Percentiles rank a stretch among this genome's conserved stretches.
These are phyloP conservation scores for Phoenicopterus ruber DNA, from an alignment of 2,113 vertebrate species.

Conservation along the genomic window DNA sequence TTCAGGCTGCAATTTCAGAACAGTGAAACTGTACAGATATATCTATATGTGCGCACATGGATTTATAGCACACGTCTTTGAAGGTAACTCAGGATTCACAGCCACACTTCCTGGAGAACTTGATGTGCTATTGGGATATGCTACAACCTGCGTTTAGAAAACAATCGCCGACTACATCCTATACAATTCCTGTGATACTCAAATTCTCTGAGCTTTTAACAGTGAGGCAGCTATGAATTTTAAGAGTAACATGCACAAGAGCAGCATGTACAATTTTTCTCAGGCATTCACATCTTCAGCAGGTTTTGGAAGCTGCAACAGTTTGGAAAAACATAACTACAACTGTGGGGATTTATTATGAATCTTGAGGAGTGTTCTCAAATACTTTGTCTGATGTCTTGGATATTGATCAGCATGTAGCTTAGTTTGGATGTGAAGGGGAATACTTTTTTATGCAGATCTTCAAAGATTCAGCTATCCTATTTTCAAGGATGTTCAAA, in stretches of 20 bases:
- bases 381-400: neutral
- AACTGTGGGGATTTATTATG: neutral
- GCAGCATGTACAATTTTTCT: neutral
- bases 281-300: neutral
- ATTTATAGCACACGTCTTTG: neutral
- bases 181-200: neutral
- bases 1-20: neutral
- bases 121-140: neutral
- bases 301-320: neutral
- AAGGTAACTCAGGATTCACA: neutral
- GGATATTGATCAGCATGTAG: neutral
- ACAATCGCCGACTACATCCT: neutral
- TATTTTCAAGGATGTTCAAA: neutral
- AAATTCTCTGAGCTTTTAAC: constrained; percentile 4
- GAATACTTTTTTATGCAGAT: neutral
- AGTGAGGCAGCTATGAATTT: neutral
- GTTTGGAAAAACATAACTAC: neutral
- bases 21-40: neutral
- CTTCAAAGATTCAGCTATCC: neutral
- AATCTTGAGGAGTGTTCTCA: neutral
- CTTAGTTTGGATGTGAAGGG: neutral
- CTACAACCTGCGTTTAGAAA: neutral
- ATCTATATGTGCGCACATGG: neutral
- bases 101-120: neutral
- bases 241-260: neutral